These are phyloP conservation scores for Todus mexicanus DNA, from an alignment of 2,797 vertebrate species.

Conservation along the genomic window DNA sequence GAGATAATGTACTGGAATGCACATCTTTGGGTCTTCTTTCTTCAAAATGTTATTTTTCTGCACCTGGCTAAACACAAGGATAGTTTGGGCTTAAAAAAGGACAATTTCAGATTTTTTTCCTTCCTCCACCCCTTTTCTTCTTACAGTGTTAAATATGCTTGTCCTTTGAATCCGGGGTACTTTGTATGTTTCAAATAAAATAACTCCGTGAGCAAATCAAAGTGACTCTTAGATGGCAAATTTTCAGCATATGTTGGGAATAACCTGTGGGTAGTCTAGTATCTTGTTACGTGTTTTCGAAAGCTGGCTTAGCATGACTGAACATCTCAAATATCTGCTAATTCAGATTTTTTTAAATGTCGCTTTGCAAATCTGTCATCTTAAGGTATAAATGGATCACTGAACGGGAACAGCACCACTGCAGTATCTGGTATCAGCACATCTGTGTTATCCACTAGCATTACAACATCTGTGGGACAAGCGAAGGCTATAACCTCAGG, in stretches of 20 bases:
- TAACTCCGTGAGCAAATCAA: not conserved
- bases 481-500: slow-evolving; percentile 74
- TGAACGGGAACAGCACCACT: slow-evolving; percentile 81
- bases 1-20: not conserved
- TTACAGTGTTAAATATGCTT: not conserved
- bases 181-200: not conserved
- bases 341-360: not conserved
- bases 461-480: slow-evolving; percentile 73
- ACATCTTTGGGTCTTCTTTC: not conserved
- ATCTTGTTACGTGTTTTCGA: not conserved
- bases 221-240: not conserved
- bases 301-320: not conserved
- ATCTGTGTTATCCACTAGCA: slow-evolving; percentile 70
- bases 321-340: not conserved
- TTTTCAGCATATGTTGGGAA: not conserved
- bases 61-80: not conserved
- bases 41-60: not conserved
- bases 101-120: not conserved
- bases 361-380: not conserved
- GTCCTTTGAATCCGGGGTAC: not conserved
- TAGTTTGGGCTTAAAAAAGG: not conserved
- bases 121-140: too few relatives aligned
- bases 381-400: slow-evolving; percentile 83
- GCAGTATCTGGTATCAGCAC: slow-evolving; percentile 80
- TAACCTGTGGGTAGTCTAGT: not conserved